Evolutionary conservation across 37 sponge, comb jelly and placozoan species (phyloP).

Genomic region (Agelas oroides): DNA sequence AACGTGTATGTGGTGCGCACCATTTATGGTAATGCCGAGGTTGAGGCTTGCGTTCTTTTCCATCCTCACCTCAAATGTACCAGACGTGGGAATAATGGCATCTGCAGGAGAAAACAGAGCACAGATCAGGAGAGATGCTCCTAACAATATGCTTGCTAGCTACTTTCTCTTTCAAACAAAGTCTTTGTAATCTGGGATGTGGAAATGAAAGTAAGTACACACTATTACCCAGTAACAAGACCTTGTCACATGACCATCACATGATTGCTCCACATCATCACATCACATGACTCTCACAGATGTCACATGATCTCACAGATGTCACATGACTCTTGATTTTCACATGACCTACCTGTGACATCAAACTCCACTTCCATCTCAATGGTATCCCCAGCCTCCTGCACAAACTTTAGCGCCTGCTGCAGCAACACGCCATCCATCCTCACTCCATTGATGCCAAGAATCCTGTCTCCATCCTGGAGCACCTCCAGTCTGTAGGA

Average conservation of each 20-base stretch:
- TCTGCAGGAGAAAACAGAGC: constrained; percentile 49
- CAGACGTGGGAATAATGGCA: constrained; percentile 75
- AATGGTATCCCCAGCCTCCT: constrained; percentile 59
- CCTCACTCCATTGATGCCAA: constrained; percentile 58
- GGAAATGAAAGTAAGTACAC: neutral
- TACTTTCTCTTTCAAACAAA: too few relatives aligned
- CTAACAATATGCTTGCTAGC: too few relatives aligned
- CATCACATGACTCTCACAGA: too few relatives aligned
- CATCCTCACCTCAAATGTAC: constrained; percentile 84
- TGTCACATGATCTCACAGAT: too few relatives aligned
- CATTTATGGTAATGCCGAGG: constrained; percentile 90
- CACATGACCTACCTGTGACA: constrained; percentile 55
- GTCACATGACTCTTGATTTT: neutral
- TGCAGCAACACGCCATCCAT: constrained; percentile 64
- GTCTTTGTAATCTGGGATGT: too few relatives aligned
- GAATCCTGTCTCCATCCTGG: constrained; percentile 70
- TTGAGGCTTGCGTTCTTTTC: constrained; percentile 60
- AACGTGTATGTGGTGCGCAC: constrained; percentile 29
- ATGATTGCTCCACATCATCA: too few relatives aligned
- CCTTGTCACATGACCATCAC: too few relatives aligned
- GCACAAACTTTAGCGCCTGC: constrained; percentile 74
- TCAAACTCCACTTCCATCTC: constrained; percentile 77
- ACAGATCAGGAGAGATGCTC: too few relatives aligned
- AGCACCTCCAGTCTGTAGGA: constrained; percentile 56
- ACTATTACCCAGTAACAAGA: neutral